Evolutionary conservation across 2,113 vertebrate species (phyloP).

Genomic region (Python bivittatus): DNA sequence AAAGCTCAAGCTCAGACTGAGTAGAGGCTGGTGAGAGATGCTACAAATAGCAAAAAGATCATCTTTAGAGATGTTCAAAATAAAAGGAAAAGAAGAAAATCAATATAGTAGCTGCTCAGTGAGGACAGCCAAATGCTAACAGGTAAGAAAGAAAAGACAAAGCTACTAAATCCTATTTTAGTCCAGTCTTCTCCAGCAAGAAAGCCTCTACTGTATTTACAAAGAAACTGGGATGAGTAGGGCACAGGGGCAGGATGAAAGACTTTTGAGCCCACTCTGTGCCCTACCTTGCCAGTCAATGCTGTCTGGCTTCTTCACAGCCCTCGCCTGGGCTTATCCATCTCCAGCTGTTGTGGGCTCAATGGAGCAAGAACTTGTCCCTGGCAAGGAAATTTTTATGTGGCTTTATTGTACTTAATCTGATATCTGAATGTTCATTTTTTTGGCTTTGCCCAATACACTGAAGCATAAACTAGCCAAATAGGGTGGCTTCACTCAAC

Average conservation of each 20-base stretch:
- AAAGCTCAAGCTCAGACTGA: not conserved
- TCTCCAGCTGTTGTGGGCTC: not conserved
- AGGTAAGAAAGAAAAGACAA: not conserved
- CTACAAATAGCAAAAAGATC: not conserved
- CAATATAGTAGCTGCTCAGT: not conserved
- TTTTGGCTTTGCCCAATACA: not conserved
- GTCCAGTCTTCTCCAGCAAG: not conserved
- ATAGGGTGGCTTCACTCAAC: not conserved
- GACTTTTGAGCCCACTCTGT: not conserved
- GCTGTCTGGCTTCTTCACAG: not conserved
- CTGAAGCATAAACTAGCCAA: not conserved
- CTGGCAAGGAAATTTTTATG: not conserved
- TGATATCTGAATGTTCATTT: not conserved
- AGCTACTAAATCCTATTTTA: not conserved
- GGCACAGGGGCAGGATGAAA: not conserved
- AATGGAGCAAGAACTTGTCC: not conserved
- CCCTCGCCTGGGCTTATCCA: not conserved
- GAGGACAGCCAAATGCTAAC: not conserved
- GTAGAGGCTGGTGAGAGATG: not conserved
- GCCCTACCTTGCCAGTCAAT: not conserved
- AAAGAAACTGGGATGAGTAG: not conserved
- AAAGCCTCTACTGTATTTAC: not conserved
- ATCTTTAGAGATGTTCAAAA: not conserved
- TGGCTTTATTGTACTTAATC: not conserved
- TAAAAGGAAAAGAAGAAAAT: not conserved